A percentile compares a stretch with the other conserved stretches of the same genome.
phyloP scores from a whole-genome alignment of 2,113 vertebrate species.

The Gymnobelideus leadbeateri region DNA sequence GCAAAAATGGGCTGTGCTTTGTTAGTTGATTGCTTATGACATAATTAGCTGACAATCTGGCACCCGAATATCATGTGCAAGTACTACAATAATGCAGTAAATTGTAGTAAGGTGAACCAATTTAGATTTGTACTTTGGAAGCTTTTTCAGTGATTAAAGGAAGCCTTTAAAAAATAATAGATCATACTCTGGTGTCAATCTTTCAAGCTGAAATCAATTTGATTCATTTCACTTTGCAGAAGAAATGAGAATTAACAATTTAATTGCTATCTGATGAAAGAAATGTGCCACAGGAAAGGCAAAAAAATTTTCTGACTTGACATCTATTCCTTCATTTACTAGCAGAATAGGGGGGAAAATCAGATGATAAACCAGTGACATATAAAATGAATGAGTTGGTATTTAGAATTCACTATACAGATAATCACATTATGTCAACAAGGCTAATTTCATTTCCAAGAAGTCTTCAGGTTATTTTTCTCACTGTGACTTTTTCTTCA shows the following conservation, averaged over 20 bases:
- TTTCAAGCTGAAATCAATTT: constrained; percentile 68
- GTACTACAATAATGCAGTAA: constrained; percentile 22
- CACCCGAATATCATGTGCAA: constrained; percentile 50
- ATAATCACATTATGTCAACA: constrained; percentile 56
- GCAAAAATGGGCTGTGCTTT: constrained; percentile 53
- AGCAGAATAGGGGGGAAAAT: not conserved
- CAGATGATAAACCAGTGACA: not conserved
- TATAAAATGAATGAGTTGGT: constrained; percentile 21
- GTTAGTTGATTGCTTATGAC: constrained; percentile 59
- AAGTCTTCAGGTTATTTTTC: constrained; percentile 75
- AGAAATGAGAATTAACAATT: constrained; percentile 39
- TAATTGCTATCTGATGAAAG: constrained; percentile 44
- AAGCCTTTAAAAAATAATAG: constrained; percentile 40
- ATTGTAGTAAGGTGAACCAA: constrained; percentile 58
- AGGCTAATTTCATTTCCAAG: not conserved
- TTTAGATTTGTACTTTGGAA: constrained; percentile 65
- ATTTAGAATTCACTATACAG: constrained; percentile 70
- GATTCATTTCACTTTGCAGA: constrained; percentile 47
- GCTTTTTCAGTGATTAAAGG: constrained; percentile 56
- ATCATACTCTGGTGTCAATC: constrained; percentile 14
- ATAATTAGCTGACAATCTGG: constrained; percentile 76
- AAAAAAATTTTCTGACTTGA: constrained; percentile 22
- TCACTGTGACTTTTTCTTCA: constrained; percentile 64
- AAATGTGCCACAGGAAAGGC: constrained; percentile 30
- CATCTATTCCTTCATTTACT: not conserved